Conservation (phyloP, 2,888 invertebrate genomes). For the Metalampra italica region DNA sequence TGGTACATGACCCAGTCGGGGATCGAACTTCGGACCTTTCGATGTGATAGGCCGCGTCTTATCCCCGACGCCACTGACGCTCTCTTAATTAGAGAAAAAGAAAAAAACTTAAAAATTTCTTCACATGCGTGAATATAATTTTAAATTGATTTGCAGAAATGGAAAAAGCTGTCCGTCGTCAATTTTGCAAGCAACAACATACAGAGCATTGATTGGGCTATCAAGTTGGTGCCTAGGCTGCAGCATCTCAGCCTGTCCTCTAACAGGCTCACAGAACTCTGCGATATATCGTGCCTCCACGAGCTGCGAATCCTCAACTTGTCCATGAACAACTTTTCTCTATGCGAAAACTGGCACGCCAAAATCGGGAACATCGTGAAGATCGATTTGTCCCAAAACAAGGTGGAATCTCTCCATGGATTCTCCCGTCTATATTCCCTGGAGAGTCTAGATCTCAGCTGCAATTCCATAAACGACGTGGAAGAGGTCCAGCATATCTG, state of each 20-base stretch:
- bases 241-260: slow-evolving; percentile 85
- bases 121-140: slow-evolving; percentile 1
- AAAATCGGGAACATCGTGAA: slow-evolving; percentile 93
- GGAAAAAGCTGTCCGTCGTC: slow-evolving; percentile 83
- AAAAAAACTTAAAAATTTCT: no score
- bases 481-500: slow-evolving; percentile 90
- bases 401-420: slow-evolving; percentile 83
- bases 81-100: no score
- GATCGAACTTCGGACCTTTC: no score
- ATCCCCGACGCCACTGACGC: no score
- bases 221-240: slow-evolving; percentile 86
- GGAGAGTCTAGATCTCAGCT: slow-evolving; percentile 90
- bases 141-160: slow-evolving; percentile 78
- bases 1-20: no score
- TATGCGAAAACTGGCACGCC: slow-evolving; percentile 88
- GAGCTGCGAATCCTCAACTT: slow-evolving; percentile 87
- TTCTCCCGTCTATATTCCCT: slow-evolving; percentile 92
- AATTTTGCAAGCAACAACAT: slow-evolving; percentile 90
- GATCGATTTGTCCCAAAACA: slow-evolving; percentile 91
- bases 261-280: slow-evolving; percentile 86
- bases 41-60: no score
- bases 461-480: slow-evolving; percentile 89
- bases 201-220: slow-evolving; percentile 87
- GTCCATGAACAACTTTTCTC: slow-evolving; percentile 86
- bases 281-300: slow-evolving; percentile 88